Base-by-base conservation (phyloP, 2,888 invertebrate species). In the Xiphydria camelus region DNA sequence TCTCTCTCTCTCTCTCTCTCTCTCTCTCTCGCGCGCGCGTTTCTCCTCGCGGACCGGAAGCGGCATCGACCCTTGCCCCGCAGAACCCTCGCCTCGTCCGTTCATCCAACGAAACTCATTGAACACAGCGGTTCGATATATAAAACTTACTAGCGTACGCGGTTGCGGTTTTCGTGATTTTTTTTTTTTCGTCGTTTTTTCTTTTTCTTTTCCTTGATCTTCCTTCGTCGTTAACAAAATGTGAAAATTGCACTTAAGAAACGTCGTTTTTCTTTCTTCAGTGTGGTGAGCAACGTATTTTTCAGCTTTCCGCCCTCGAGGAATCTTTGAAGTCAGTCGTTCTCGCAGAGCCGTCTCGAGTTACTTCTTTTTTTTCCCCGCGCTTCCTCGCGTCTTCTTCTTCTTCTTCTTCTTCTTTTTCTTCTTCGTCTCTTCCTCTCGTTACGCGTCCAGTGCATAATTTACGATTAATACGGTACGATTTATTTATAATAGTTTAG, bases 401-500 rank as follows among this genome's bases (percentile, higher is more conserved):
- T n/a, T n/a, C n/a, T n/a, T n/a, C n/a, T n/a, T n/a, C n/a, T n/a
- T n/a, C n/a, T n/a, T n/a, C n/a, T n/a, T n/a, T n/a, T n/a, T n/a
- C n/a, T n/a, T n/a, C n/a, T n/a, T n/a, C n/a, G n/a, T n/a, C n/a
- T n/a, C n/a, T n/a, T n/a, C n/a, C n/a, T n/a, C n/a, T n/a, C n/a
- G n/a, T n/a, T n/a, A n/a, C 17, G 10, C 17, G 17, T 34, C 34
- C 17, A 21, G 33, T 34, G 41, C 18, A 45, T 9, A 19, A 41
- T 23, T 17, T 37, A n/a, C n/a, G n/a, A n/a, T n/a, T n/a, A n/a
- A n/a, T n/a, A 42, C 5, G 19, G 17, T 43, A 33, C 4, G 15
- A 41, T 46, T 43, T 53, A 57, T 62, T 64, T 66, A 65, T 61
- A 58, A 60, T 68, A 70, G 64, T 71, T 71, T 71, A 71, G 70